Base-by-base conservation (phyloP, 1,140 invertebrate species). In the Eumeta japonica region DNA sequence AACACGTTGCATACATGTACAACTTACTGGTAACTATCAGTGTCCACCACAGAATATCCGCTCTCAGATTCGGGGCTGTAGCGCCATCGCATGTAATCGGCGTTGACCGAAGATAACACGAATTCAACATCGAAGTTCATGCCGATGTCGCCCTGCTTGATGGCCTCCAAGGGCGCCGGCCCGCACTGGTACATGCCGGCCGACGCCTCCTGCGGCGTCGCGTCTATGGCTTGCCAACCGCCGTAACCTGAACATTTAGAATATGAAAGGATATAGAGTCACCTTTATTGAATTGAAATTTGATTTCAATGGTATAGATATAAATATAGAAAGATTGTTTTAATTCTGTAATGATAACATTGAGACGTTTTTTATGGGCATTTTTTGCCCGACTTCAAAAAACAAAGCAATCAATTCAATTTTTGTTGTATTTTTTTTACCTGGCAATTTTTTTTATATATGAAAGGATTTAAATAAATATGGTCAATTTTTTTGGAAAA, bases 181-280 rank as follows among this genome's bases (percentile, higher is more conserved):
- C 87, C 87, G 52, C 84, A 86, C 19, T 83, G 80, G 52, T 73
- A 82, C 33, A 76, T 52, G 1, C 74, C 75, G 50, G 68, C 55
- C 36, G 84, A 85, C 15, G 68, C 66, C 63, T 88, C 86, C 55
- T 89, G 86, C 3, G 86, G 86, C 10, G 86, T 88, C 0, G 84
- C 79, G 62, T 88, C 86, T 43, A 86, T 79, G 0, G 82, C 84
- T 68, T 88, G 86, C 86, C 86, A 88, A 2, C 86, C 86, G 17
- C 84, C 85, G 57, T 85, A 84, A 20, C 83, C 82, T 62, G 34
- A n/a, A 14, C 19, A 33, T 33, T 14, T 7, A 16, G 13, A 24
- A 7, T 24, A n/a, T 7, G n/a, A 24, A n/a, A 24, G 7, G 7
- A 24, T n/a, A 24, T 24, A n/a, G 20, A 24, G 20, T 7, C 7